A percentile compares a stretch with the other conserved stretches of the same genome.
phyloP scores from a whole-genome alignment of 2,888 invertebrate species.

The Hypomecis atomaria region DNA sequence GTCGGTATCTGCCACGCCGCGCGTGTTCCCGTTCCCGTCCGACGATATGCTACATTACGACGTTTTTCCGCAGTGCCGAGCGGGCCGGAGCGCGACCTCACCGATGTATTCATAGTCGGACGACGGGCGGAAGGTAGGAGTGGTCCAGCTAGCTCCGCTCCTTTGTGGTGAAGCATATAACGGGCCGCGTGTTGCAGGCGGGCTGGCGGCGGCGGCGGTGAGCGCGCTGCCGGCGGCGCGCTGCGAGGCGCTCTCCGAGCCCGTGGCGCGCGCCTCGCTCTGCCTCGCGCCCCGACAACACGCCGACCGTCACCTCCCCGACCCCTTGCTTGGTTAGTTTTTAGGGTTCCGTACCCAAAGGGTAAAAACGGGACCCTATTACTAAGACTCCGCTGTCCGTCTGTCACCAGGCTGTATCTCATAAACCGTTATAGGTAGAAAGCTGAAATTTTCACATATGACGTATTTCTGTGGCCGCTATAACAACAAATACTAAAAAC shows the following conservation, averaged over 20 bases:
- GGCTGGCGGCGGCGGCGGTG: not conserved
- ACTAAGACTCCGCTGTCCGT: no score
- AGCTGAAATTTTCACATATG: no score
- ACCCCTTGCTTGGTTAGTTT: slow-evolving; percentile 2
- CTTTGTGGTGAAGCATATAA: no score
- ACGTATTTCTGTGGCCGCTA: no score
- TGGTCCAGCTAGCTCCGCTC: no score
- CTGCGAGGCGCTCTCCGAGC: slow-evolving; percentile 1
- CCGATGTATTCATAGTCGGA: slow-evolving; percentile 23
- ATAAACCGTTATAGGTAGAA: no score
- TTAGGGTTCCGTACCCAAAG: no score
- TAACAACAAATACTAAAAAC: no score
- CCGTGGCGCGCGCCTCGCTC: not conserved
- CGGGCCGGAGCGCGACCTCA: no score
- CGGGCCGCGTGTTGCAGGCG: slow-evolving; percentile 1
- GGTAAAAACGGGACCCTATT: no score
- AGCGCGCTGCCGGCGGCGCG: not conserved
- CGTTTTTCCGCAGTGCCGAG: slow-evolving; percentile 2
- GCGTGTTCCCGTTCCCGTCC: not conserved
- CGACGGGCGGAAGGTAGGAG: slow-evolving; percentile 22
- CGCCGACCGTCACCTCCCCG: not conserved
- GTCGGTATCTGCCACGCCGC: not conserved
- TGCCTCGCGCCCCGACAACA: not conserved
- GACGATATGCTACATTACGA: not conserved
- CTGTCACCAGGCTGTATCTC: no score